Evolutionary conservation across 2,113 vertebrate genomes (phyloP).

Genomic region (Eurypyga helias): DNA sequence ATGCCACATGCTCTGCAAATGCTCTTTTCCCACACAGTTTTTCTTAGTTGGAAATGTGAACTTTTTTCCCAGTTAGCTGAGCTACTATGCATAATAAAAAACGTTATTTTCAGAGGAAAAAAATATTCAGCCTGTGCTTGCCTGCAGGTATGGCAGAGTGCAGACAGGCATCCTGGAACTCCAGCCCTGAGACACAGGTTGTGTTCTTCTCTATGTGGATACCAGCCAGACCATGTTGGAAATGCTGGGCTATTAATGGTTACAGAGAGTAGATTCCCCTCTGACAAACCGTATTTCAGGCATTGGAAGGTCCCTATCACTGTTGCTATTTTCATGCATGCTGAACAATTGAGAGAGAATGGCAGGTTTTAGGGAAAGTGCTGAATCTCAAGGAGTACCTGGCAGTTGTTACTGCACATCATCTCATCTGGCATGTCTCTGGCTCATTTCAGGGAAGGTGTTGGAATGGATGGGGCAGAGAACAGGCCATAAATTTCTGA

Average conservation of each 20-base stretch:
- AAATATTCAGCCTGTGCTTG: background rate
- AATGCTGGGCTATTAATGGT: background rate
- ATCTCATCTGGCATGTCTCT: background rate
- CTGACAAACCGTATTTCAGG: background rate
- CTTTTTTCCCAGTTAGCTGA: background rate
- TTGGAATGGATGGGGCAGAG: background rate
- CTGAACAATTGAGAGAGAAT: background rate
- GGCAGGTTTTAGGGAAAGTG: background rate
- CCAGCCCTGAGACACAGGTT: background rate
- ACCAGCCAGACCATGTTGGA: background rate
- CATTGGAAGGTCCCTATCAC: background rate
- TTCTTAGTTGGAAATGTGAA: background rate
- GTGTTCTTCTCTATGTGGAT: background rate
- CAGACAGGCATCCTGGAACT: background rate
- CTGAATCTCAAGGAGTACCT: background rate
- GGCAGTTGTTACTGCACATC: background rate
- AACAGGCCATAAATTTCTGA: background rate
- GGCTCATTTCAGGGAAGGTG: background rate
- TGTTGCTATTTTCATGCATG: background rate
- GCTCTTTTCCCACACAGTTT: background rate
- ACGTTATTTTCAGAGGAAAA: background rate
- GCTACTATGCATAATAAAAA: background rate
- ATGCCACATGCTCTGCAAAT: slow-evolving; percentile 1
- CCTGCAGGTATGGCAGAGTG: background rate
- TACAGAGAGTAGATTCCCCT: background rate